A percentile compares a stretch with the other conserved stretches of the same genome.
These are phyloP conservation scores for Dendrocincla tyrannina DNA, from an alignment of 2,797 vertebrate genomes.

Conservation along the genomic window DNA sequence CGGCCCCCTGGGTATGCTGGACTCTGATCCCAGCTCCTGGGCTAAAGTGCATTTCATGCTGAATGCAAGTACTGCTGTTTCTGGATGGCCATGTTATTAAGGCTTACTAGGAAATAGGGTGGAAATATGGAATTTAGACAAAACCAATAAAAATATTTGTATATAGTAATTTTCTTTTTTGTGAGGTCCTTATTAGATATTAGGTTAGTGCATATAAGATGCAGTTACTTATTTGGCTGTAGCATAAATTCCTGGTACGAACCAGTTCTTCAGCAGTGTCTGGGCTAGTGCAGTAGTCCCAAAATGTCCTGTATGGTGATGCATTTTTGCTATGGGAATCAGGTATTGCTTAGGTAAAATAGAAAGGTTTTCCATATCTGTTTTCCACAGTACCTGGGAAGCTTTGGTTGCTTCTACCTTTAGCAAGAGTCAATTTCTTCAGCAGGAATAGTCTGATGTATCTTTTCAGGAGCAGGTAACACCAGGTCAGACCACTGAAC, in stretches of 20 bases:
- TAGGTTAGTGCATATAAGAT: background rate
- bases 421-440: background rate
- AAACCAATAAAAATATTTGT: background rate
- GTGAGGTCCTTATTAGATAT: background rate
- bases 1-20: fast-evolving
- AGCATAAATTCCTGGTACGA: background rate
- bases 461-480: background rate
- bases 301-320: background rate
- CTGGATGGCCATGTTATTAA: background rate
- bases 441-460: background rate
- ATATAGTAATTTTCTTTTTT: background rate
- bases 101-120: background rate
- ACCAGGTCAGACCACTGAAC: background rate
- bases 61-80: background rate
- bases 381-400: background rate
- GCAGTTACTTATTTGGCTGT: background rate
- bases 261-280: background rate
- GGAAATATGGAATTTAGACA: background rate
- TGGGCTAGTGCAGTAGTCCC: background rate
- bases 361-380: background rate
- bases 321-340: background rate
- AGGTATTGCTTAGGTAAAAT: background rate
- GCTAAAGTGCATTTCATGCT: background rate
- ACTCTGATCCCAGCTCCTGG: background rate
- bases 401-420: background rate